Conservation (phyloP, 2,888 invertebrate species). For the Epinotia brunnichana region DNA sequence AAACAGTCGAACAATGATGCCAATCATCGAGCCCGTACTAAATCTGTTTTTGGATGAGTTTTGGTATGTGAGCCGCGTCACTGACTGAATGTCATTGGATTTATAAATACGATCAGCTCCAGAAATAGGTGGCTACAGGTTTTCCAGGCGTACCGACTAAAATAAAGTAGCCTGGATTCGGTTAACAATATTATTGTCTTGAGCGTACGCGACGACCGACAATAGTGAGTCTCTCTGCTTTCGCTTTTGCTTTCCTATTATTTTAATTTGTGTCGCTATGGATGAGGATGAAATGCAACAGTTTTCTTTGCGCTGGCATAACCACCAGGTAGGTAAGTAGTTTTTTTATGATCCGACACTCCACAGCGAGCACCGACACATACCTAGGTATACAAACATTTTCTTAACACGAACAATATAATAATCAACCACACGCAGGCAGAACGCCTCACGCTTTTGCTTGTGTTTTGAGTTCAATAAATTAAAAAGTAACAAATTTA, state of each 20-base stretch:
- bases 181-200: conserved; percentile 83
- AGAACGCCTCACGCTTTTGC: conserved; percentile 33
- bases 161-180: conserved; percentile 84
- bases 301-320: conserved; percentile 94
- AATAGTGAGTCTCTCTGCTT: conserved; percentile 66
- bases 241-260: conserved; percentile 63
- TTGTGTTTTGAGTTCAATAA: conserved; percentile 15
- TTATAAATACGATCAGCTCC: conserved; percentile 84
- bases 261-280: conserved; percentile 66
- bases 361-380: conserved; percentile 62
- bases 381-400: conserved; percentile 53
- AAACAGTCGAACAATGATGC: conserved; percentile 75
- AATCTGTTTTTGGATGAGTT: conserved; percentile 84
- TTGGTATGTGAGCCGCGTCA: conserved; percentile 82
- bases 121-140: conserved; percentile 85
- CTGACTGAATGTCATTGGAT: conserved; percentile 83
- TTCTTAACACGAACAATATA: conserved; percentile 38
- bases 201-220: conserved; percentile 63
- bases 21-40: conserved; percentile 78
- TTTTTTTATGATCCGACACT: conserved; percentile 67
- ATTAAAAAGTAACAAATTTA: conserved; percentile 31
- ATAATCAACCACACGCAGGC: conserved; percentile 39
- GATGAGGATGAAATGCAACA: conserved; percentile 87
- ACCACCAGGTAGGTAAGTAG: conserved; percentile 88
- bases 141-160: conserved; percentile 84